These are phyloP conservation scores for Yponomeuta cagnagella DNA, from an alignment of 2,888 invertebrate genomes.

Conservation along the genomic window DNA sequence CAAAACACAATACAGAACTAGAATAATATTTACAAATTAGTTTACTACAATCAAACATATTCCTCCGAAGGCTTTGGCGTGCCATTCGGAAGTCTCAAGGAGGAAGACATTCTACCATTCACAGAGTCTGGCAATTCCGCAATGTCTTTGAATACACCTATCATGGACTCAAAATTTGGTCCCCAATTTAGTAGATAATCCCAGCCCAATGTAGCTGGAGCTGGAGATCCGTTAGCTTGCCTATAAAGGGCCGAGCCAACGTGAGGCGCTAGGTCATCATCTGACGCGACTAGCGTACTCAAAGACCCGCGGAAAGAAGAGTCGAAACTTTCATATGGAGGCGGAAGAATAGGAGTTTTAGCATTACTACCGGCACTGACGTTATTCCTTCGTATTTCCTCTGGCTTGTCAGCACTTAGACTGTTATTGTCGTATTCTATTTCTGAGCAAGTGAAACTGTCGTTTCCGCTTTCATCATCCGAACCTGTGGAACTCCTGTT, in stretches of 20 bases:
- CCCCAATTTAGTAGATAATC: slow-evolving; percentile 97
- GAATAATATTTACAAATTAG: slow-evolving; percentile 15
- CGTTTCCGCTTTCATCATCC: slow-evolving; percentile 95
- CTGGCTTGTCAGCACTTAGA: slow-evolving; percentile 85
- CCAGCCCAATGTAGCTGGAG: slow-evolving; percentile 90
- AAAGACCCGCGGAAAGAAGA: slow-evolving; percentile 95
- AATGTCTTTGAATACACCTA: slow-evolving; percentile 97
- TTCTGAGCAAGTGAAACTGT: slow-evolving; percentile 98
- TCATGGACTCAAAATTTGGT: slow-evolving; percentile 95
- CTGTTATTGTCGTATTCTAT: slow-evolving; percentile 97
- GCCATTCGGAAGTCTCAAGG: slow-evolving; percentile 84
- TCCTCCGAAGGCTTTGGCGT: slow-evolving; percentile 92
- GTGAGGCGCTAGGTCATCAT: slow-evolving; percentile 91
- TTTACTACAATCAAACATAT: slow-evolving; percentile 78
- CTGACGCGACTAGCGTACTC: slow-evolving; percentile 94
- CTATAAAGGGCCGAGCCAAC: slow-evolving; percentile 86
- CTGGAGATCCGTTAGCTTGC: slow-evolving; percentile 86
- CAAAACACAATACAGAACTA: slow-evolving; percentile 29
- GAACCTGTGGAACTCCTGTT: slow-evolving; percentile 86
- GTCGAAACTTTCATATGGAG: slow-evolving; percentile 93
- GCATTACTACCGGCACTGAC: slow-evolving; percentile 68
- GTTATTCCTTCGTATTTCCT: slow-evolving; percentile 76
- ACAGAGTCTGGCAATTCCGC: slow-evolving; percentile 93
- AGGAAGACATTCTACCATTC: slow-evolving; percentile 82
- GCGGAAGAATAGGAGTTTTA: slow-evolving; percentile 83